Base-by-base conservation (phyloP, 2,888 invertebrate genomes). In the Leptopilina drosophilae region DNA sequence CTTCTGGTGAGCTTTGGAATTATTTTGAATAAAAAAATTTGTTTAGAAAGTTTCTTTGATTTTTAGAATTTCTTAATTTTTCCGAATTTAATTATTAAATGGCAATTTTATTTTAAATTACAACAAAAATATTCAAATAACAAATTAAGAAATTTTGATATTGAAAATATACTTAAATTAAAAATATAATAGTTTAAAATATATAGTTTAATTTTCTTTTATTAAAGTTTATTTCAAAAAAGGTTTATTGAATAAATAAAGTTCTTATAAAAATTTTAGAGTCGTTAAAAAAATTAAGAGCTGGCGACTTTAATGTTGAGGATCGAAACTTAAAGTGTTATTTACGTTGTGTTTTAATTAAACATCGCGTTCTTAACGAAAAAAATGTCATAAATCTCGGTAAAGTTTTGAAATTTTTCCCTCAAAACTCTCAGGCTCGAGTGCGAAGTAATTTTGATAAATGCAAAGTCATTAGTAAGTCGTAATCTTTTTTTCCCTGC, bases 271-370 rank as follows among this genome's bases (percentile, higher is more conserved):
- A 26, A 33, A 49, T 59, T 79, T 40, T 76, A 90, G 90, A 76
- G 6, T 85, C 89, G 1, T 79, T 90, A 15, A 88, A 83, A 67
- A 85, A 82, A 82, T 78, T 90, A 26, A 88, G 86, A 77, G 79
- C 85, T 0, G 90, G 88, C 2, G 81, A 89, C 73, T 85, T 89
- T 40, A 82, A 85, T 12, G 85, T 85, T 49, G 81, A 86, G 8
- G 89, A 90, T 78, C 81, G 64, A 5, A 87, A 85, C 75, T 80
- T 89, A 53, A 90, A 90, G 76, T 91, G 91, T 80, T 91, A 90
- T 80, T 62, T 91, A 9, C 86, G 84, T 75, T 91, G 91, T 78
- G 87, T 88, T 33, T 85, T 90, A 88, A 77, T 82, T 46, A 89
- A 86, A 78, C 85, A 85, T 76, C 87, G 89, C 26, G 86, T 90